Evolutionary conservation across 2,797 vertebrate species (phyloP), one percentile per base, ranked within the genome.

Genomic region (Darevskia mixta): DNA sequence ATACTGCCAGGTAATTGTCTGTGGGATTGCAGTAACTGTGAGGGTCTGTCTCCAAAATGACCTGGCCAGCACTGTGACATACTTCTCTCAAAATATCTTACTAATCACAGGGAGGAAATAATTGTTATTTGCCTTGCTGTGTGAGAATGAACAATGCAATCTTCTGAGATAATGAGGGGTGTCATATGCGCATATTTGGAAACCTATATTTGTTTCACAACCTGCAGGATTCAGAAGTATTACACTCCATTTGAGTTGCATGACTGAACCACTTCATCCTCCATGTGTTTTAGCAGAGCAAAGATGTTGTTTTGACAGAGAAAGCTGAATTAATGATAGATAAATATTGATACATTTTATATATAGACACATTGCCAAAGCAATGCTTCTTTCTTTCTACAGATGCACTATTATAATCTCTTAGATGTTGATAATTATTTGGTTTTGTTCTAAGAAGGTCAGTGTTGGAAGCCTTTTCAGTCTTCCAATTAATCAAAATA

Each of bases 141-240:
- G 90, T 90, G 80, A 92, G 78, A 75, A 85, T 78, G 81, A 94
- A 95, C 92, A 92, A 93, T 73, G 35, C 75, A 91, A 32, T 79
- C 75, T 90, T 81, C 80, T 89, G 43, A 87, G 89, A 79, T 71
- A 93, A 85, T 80, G 87, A 91, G 35, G 94, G 72, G 91, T 91
- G 82, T 38, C 86, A 92, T 87, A 91, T n/a, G 86, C 0, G 61
- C 38, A 29, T 78, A 92, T 90, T 5, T 86, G 72, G 45, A 90
- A 89, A 91, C 77, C 35, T 5, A 41, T 85, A 87, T 35, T 78
- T 83, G 35, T 93, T 87, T 91, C 87, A 20, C 29, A 18, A 88
- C 38, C 88, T 86, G 35, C 95, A 93, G 90, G 35, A 55, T 86
- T 93, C 93, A 91, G 93, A 90, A 90, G 89, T 95, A 89, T 95